Conservation (phyloP, 2,888 invertebrate species). For the Hololepta plana region DNA sequence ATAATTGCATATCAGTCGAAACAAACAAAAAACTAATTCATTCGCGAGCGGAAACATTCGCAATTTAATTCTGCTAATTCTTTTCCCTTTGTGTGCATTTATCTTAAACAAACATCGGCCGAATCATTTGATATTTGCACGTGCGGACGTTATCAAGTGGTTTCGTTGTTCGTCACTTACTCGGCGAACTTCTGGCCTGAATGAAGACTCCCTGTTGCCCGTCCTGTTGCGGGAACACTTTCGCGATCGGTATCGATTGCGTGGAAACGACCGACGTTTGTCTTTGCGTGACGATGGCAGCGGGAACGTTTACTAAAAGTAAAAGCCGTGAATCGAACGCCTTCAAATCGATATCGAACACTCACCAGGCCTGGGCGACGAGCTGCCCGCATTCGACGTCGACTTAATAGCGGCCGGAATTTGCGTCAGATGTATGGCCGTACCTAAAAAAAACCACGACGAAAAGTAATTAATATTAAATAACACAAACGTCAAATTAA, state of each 20-base stretch:
- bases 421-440: conserved; percentile 24
- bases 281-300: conserved; percentile 23
- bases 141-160: no score
- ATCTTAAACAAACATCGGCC: no score
- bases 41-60: no score
- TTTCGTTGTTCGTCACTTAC: conserved; percentile 15
- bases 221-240: conserved; percentile 22
- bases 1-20: no score
- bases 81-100: no score
- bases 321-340: conserved; percentile 8
- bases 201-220: conserved; percentile 15
- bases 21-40: no score
- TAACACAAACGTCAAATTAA: conserved; percentile 1
- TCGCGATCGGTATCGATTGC: conserved; percentile 25
- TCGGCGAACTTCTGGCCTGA: conserved; percentile 22
- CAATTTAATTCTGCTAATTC: no score
- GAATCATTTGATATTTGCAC: no score
- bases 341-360: conserved; percentile 8
- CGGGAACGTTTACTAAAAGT: conserved; percentile 11
- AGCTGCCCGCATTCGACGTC: conserved; percentile 13
- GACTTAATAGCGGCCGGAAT: conserved; percentile 21
- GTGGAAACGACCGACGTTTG: conserved; percentile 19
- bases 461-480: conserved; percentile 5
- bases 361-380: conserved; percentile 23
- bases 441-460: conserved; percentile 15